Conservation (phyloP, 2,888 invertebrate genomes). For the Megaustenia siamemsis region DNA sequence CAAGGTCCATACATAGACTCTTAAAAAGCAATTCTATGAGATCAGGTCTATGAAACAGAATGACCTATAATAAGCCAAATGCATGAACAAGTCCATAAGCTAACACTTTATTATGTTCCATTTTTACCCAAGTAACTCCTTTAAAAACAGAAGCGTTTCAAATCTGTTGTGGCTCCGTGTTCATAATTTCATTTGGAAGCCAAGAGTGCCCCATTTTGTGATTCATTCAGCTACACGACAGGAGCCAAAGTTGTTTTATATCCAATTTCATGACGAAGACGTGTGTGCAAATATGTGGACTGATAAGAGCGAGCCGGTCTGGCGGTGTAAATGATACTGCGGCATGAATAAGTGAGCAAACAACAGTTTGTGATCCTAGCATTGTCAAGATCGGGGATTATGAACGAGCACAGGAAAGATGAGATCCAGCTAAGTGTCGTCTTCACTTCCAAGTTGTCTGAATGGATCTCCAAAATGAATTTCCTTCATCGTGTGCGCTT, state of each 20-base stretch:
- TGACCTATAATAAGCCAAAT: no score
- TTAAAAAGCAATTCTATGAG: no score
- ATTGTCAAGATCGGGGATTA: not conserved
- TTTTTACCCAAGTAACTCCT: not conserved
- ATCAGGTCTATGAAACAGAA: no score
- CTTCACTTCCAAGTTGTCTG: not conserved
- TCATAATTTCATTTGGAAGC: not conserved
- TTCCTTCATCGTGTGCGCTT: no score
- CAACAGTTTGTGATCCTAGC: not conserved
- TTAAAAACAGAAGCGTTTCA: not conserved
- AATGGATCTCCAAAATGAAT: not conserved
- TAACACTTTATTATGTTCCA: not conserved
- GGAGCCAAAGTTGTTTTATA: constrained; percentile 14
- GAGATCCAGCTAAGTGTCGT: not conserved
- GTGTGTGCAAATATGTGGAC: constrained; percentile 4
- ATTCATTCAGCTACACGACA: not conserved
- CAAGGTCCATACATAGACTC: no score
- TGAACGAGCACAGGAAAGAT: not conserved
- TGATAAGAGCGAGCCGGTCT: constrained; percentile 21
- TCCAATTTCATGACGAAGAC: constrained; percentile 2
- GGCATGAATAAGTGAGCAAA: constrained; percentile 28
- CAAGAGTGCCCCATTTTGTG: not conserved
- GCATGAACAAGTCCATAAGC: constrained; percentile 4
- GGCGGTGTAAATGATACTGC: constrained; percentile 27
- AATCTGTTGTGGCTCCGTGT: not conserved